Evolutionary conservation across 2,113 vertebrate species (phyloP), one percentile per base, ranked within the genome.

Genomic region (Passer montanus): DNA sequence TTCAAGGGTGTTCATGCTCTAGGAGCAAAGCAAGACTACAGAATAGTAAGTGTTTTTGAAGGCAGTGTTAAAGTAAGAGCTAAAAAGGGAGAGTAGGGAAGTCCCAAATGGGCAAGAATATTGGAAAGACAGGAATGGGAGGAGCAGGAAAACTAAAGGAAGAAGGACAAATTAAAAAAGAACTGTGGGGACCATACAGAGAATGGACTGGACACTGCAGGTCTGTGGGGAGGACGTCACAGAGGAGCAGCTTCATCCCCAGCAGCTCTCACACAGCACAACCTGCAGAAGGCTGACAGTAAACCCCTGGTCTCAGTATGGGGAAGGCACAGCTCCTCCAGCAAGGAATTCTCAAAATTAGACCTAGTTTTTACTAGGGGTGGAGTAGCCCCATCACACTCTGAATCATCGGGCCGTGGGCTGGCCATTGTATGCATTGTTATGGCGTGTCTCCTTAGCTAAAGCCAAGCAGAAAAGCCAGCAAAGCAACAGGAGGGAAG

Each of bases 361-460:
- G 59, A 37, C 67, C 79, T 46, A 35, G 73, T 63, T 94, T 87
- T 95, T 28, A 17, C 35, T 44, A 9, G 62, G 96, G 96, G 93
- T 94, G 96, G 96, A 94, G 96, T 16, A 89, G 70, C 33, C 87
- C 77, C 84, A 89, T 87, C 15, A 1, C 4, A 0, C 17, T 78
- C 60, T 97, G 96, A 97, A 87, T 97, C 93, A 96, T 79, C 52
- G 4, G 76, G 75, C 70, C 1, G 1, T 27, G 85, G 85, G 79
- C 92, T 73, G 79, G 55, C 60, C 68, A 28, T 63, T 82, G 73
- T 55, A 4, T 3, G 35, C 77, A n/a, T 37, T 92, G 86, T 67
- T 94, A 68, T 33, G 93, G 95, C 79, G 46, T 35, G 49, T 89
- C 95, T 83, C 55, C 85, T 69, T 31, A 31, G 76, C 82, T 55